These are phyloP conservation scores for Frankliniella fusca DNA, from an alignment of 2,888 invertebrate genomes.

Conservation along the genomic window DNA sequence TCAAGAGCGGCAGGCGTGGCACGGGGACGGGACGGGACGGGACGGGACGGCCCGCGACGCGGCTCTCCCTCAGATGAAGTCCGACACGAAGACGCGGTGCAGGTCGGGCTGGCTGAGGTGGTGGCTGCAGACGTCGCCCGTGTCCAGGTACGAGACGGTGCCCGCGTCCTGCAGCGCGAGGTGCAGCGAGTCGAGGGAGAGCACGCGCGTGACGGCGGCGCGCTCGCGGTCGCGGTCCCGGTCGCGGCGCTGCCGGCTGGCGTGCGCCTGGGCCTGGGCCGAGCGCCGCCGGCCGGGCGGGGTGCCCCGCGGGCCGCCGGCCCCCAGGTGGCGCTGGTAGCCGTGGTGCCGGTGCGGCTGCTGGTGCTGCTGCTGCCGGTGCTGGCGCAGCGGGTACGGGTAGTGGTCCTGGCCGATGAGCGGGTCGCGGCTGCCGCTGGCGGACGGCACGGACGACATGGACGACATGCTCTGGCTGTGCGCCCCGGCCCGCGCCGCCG, in stretches of 20 bases:
- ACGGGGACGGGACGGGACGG: too few species aligned
- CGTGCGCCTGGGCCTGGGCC: not conserved
- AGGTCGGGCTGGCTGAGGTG: slow-evolving; percentile 23
- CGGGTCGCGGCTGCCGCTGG: slow-evolving; percentile 15
- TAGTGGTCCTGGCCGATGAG: slow-evolving; percentile 1
- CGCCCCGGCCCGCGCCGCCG: not conserved
- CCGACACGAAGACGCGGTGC: slow-evolving; percentile 18
- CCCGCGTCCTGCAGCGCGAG: slow-evolving; percentile 1
- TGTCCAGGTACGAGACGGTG: slow-evolving; percentile 12
- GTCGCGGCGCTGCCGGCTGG: not conserved
- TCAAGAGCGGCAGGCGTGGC: too few species aligned
- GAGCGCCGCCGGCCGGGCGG: not conserved
- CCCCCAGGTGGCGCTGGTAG: not conserved
- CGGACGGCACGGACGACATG: slow-evolving; percentile 15
- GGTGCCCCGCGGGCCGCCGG: not conserved
- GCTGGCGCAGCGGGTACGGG: not conserved
- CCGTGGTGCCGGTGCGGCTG: not conserved
- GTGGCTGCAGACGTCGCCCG: slow-evolving; percentile 13
- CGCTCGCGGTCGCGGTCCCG: not conserved
- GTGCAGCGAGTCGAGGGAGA: slow-evolving; percentile 9
- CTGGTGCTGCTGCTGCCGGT: not conserved
- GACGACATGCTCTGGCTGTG: not conserved
- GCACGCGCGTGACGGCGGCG: slow-evolving; percentile 11
- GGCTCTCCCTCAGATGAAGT: not conserved
- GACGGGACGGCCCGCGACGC: not conserved